Evolutionary conservation across 2,113 vertebrate genomes (phyloP), one percentile per base, ranked within the genome.

Genomic region (Platysteira castanea): DNA sequence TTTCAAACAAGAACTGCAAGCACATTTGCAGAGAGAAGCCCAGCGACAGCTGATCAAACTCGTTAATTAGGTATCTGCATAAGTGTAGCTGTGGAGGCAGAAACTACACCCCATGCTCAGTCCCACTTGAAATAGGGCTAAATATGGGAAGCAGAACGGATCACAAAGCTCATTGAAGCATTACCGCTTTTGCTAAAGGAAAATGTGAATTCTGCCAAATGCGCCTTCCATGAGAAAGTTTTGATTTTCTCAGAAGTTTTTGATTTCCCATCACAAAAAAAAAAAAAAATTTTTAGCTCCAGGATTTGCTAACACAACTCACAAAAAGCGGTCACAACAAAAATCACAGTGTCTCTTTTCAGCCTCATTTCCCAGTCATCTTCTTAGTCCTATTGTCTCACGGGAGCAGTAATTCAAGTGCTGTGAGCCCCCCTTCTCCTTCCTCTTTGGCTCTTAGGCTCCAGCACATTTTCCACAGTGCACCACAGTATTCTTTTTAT

Each of bases 401-500:
- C 8, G 95, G 92, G 92, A 96, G 60, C 49, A 33, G 75, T 93
- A 96, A 94, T 86, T 95, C 93, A 81, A 93, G 54, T 7, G 75
- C 71, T 74, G 47, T 2, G 26, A 96, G 82, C 82, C 92, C 90
- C 91, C 82, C 88, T 92, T 89, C 91, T 96, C 81, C 89, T 95
- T 96, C 93, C 92, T 91, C 84, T 95, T 88, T 93, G 84, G 82
- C 93, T 95, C 52, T 77, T 83, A 53, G 79, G 70, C 87, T 83
- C 7, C 71, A 96, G 85, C 60, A 86, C 79, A 96, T 93, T 92
- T 96, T 96, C 95, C 95, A 93, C 85, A 94, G 64, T 60, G 85
- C 68, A 89, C 64, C 83, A 94, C 90, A 95, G 85, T 92, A 74
- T 92, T 92, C 84, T 92, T 96, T 96, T 90, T 84, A 89, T 95